Conservation (phyloP, 2,113 vertebrate genomes). For the Pipa parva region DNA sequence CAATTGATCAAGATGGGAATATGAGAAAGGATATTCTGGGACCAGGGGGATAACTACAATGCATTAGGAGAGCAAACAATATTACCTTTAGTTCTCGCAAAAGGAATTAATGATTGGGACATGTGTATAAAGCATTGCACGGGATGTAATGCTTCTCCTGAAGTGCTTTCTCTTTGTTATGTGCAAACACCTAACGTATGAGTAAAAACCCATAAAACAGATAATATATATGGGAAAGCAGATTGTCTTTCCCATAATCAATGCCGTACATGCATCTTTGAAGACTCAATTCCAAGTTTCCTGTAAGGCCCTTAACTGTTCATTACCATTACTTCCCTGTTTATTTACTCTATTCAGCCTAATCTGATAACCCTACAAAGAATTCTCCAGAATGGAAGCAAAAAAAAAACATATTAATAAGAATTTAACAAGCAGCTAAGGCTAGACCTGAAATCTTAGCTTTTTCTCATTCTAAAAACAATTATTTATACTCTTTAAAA, state of each 20-base stretch:
- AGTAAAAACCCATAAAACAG: slow-evolving; percentile 67
- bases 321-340: too few relatives aligned
- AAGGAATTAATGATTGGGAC: slow-evolving; percentile 68
- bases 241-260: slow-evolving; percentile 59
- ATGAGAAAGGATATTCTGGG: slow-evolving; percentile 63
- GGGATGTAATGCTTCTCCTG: slow-evolving; percentile 55
- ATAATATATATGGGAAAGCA: slow-evolving; percentile 63
- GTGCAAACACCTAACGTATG: slow-evolving; percentile 73
- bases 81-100: slow-evolving; percentile 70
- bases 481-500: too few relatives aligned
- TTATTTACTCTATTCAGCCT: too few relatives aligned
- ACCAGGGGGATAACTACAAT: slow-evolving; percentile 64
- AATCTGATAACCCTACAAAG: too few relatives aligned
- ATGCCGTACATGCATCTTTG: slow-evolving; percentile 36
- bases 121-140: slow-evolving; percentile 34
- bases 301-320: slow-evolving; percentile 29
- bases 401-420: too few relatives aligned
- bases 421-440: too few relatives aligned
- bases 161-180: slow-evolving; percentile 74
- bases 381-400: too few relatives aligned
- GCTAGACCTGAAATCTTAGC: too few relatives aligned
- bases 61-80: slow-evolving; percentile 77
- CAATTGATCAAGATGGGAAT: slow-evolving; percentile 79
- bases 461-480: too few relatives aligned
- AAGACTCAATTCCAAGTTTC: slow-evolving; percentile 37